phyloP scores from a whole-genome alignment of 2,113 vertebrate species.

The Clupea harengus region DNA sequence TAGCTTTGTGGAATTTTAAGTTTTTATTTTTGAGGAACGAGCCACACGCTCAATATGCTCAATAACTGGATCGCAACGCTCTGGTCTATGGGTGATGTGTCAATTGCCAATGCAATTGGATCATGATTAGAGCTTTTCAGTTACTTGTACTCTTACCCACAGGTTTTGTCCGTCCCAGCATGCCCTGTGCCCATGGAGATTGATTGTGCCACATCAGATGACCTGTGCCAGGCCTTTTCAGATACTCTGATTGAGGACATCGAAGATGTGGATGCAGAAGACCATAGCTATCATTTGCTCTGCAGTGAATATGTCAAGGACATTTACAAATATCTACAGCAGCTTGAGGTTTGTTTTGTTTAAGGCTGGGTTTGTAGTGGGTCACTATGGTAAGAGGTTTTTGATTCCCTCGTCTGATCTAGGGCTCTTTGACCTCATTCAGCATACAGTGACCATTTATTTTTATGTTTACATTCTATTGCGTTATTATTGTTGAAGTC shows the following conservation, averaged over 20 bases:
- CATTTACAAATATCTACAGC: conserved; percentile 80
- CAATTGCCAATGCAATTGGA: not conserved
- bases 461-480: too few species aligned
- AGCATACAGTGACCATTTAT: too few species aligned
- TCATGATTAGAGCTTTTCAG: not conserved
- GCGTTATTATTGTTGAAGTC: too few species aligned
- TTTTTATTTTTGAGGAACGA: too few species aligned
- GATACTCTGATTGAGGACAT: conserved; percentile 69
- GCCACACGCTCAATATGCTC: too few species aligned
- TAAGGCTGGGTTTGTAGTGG: too few species aligned
- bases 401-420: too few species aligned
- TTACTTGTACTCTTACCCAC: not conserved
- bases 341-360: conserved; percentile 74
- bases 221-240: conserved; percentile 79
- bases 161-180: conserved; percentile 58
- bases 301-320: conserved; percentile 82
- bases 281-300: conserved; percentile 72
- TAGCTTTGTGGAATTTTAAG: too few species aligned
- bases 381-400: too few species aligned
- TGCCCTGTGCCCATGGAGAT: conserved; percentile 72
- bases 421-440: too few species aligned
- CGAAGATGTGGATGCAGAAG: conserved; percentile 75
- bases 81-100: not conserved
- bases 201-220: conserved; percentile 61
- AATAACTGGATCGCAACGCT: not conserved